Conservation (phyloP, 2,113 vertebrate genomes). For the Pterocles burchelli region DNA sequence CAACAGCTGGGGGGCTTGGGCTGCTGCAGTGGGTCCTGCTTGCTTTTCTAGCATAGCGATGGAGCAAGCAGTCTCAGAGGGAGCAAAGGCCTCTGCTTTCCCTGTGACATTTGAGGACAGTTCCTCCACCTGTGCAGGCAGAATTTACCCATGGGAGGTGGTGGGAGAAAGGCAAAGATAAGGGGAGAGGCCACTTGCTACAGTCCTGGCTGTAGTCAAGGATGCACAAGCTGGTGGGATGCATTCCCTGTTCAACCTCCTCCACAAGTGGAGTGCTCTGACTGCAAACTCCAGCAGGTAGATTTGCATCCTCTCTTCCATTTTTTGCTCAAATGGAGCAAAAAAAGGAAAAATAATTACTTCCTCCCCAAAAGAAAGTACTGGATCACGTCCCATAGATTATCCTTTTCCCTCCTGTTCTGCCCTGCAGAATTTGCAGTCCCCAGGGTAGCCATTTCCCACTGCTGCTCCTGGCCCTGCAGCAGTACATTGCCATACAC, state of each 20-base stretch:
- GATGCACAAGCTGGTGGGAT: neutral
- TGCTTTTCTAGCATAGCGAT: fast-evolving
- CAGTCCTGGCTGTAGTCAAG: neutral
- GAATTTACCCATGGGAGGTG: neutral
- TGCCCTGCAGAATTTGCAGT: neutral
- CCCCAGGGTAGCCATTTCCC: neutral
- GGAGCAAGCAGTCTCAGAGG: neutral
- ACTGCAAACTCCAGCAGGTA: neutral
- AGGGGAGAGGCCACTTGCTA: neutral
- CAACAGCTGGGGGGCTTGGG: neutral
- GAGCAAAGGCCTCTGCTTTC: neutral
- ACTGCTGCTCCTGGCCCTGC: neutral
- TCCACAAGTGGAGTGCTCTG: neutral
- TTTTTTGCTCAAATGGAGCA: neutral
- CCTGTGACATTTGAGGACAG: neutral
- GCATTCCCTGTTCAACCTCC: neutral
- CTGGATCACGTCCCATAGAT: neutral
- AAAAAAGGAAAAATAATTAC: neutral
- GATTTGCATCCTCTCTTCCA: neutral
- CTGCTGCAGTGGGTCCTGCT: neutral
- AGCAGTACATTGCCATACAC: neutral
- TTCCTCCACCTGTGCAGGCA: neutral
- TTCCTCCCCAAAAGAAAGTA: neutral
- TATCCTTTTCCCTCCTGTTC: neutral
- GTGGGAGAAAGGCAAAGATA: neutral